Percentiles rank a stretch among this genome's conserved stretches.
Evolutionary conservation across 2,113 vertebrate genomes (phyloP).

Genomic region (Aphelocoma coerulescens): DNA sequence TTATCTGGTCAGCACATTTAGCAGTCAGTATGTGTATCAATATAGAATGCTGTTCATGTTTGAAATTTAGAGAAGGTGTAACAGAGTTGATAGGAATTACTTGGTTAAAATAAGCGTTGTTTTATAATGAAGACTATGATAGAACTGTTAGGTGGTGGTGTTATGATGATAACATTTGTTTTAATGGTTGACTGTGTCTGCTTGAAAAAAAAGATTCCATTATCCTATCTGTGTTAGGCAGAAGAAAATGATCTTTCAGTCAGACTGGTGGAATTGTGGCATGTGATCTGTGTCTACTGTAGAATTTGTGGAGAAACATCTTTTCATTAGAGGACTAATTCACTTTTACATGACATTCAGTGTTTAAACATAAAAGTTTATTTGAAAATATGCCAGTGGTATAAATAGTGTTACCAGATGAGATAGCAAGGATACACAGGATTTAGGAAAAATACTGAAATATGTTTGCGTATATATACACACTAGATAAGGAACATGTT

Average conservation of each 20-base stretch:
- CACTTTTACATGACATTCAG: background rate
- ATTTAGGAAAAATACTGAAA: background rate
- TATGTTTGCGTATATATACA: accelerated
- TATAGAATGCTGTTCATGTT: background rate
- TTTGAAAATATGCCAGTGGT: background rate
- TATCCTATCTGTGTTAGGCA: background rate
- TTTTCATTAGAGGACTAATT: background rate
- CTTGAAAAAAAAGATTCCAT: background rate
- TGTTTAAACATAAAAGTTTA: background rate
- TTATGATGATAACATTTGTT: background rate
- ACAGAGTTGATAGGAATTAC: background rate
- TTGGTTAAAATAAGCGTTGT: background rate
- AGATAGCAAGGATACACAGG: background rate
- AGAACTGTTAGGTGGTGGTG: background rate
- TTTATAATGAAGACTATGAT: background rate
- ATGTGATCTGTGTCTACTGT: accelerated
- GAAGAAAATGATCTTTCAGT: background rate
- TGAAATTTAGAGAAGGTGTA: background rate
- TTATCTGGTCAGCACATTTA: background rate
- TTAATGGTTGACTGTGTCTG: background rate
- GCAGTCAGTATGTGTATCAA: background rate
- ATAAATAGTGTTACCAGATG: background rate
- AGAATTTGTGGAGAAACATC: background rate
- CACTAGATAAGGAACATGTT: background rate
- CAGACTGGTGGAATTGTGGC: background rate